Evolutionary conservation across 2,888 invertebrate genomes (phyloP), one percentile per base, ranked within the genome.

Genomic region (Athrips mouffetella): DNA sequence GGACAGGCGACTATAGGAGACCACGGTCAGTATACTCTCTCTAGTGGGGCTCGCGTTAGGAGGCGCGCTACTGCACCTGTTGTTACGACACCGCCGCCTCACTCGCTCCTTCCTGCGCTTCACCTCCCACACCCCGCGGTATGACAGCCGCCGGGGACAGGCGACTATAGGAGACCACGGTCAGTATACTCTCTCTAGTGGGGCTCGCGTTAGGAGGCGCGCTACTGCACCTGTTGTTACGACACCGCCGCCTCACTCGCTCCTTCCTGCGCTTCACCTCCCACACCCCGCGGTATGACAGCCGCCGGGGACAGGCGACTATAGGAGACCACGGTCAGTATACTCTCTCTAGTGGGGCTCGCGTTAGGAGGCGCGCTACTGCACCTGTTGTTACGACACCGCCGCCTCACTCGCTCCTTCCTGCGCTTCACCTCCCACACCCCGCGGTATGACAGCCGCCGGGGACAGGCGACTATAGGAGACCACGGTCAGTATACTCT

Each of bases 381-480:
- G n/a, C 93, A 27, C 52, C 87, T 92, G 50, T 79, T 94, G 10
- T 10, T n/a, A 41, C 92, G 93, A 59, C 90, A 94, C 70, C 88
- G 92, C 49, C 89, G 93, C 49, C 83, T 94, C 41, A 92, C 93
- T 64, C 90, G 91, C 57, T 93, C 92, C 61, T 94, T 95, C 73
- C 90, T 92, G 20, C 90, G 93, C 45, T 94, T 94, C 73, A 93
- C 94, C 25, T 94, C 93, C 7, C 16, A 31, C 30, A 30, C 74
- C 94, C 94, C 13, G 58, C 29, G 50, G 11, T 95, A 95, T 66
- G 93, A 94, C 74, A 92, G 93, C 5, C 89, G 94, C 61, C 92
- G 94, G 21, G 94, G 93, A 53, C 93, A 94, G 53, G 94, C 96
- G 5, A 94, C 94, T 40, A 94, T 96, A 55, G 91, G 92, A 64